Evolutionary conservation across 2,797 vertebrate species (phyloP), one percentile per base, ranked within the genome.

Genomic region (Rhinophrynus dorsalis): DNA sequence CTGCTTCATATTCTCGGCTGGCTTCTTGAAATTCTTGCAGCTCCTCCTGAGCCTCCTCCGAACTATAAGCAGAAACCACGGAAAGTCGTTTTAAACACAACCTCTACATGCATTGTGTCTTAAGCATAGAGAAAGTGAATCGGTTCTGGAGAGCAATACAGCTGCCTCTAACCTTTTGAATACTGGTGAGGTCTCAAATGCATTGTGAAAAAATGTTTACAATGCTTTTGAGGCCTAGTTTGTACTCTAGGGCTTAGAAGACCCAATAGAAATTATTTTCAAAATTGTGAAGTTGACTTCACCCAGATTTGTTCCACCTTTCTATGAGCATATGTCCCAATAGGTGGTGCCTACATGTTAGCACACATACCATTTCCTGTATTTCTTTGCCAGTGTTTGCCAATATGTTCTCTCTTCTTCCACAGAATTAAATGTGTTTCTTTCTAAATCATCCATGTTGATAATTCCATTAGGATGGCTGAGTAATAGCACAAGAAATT

Each of bases 21-120:
- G 96, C 96, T 84, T 96, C 96, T 71, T 98, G 96, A 80, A 99
- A 99, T 76, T 99, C 97, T 68, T 92, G 91, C 68, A 99, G 76
- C 40, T 99, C 96, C 47, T 94, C 95, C 59, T 92, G 94, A 0
- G 90, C 82, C 23, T 89, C 93, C 3, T 93, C 89, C n/a, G 93
- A 92, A 80, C 97, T 98, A 15, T 68, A 3, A 35, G 12, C 35
- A 37, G 15, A 44, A n/a, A n/a, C n/a, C n/a, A n/a, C n/a, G n/a
- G n/a, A n/a, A n/a, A n/a, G n/a, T n/a, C n/a, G n/a, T n/a, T n/a
- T n/a, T n/a, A n/a, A n/a, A n/a, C n/a, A n/a, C n/a, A n/a, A n/a
- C n/a, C n/a, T n/a, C n/a, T n/a, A n/a, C n/a, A n/a, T n/a, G n/a
- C n/a, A n/a, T n/a, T n/a, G n/a, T n/a, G n/a, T n/a, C n/a, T n/a